Evolutionary conservation across 2,797 vertebrate genomes (phyloP).

Genomic region (Cirrhinus molitorella): DNA sequence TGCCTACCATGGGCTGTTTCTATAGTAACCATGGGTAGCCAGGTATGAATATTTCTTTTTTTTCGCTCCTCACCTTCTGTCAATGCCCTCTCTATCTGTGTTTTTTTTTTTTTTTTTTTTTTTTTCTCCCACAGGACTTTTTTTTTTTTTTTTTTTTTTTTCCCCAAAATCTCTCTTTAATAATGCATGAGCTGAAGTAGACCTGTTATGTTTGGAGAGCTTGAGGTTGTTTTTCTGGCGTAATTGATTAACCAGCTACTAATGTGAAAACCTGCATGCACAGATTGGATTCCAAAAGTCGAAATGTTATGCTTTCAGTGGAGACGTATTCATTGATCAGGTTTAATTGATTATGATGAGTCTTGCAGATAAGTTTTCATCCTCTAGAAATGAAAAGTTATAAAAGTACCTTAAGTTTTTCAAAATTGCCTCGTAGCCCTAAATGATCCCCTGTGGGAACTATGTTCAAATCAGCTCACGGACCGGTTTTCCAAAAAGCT

Average conservation of each 20-base stretch:
- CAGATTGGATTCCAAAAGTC: conserved; percentile 17
- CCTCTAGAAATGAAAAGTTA: neutral
- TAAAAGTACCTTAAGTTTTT: no score
- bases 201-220: conserved; percentile 43
- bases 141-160: neutral
- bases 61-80: neutral
- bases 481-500: conserved; percentile 58
- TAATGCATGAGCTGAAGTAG: conserved; percentile 9
- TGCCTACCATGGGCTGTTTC: conserved; percentile 44
- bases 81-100: conserved; percentile 48
- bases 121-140: neutral
- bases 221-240: conserved; percentile 23
- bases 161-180: conserved; percentile 22
- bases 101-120: neutral
- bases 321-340: conserved; percentile 17
- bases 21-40: conserved; percentile 58
- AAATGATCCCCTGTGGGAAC: conserved; percentile 27
- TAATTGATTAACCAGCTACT: conserved; percentile 42
- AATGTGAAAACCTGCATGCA: conserved; percentile 29
- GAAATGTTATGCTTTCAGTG: conserved; percentile 18
- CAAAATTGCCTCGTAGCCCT: no score
- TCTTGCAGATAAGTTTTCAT: conserved; percentile 3
- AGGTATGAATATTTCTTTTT: conserved; percentile 29
- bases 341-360: conserved; percentile 44
- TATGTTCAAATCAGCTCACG: conserved; percentile 59